phyloP scores from a whole-genome alignment of 1,140 invertebrate species.

The Halesus radiatus region DNA sequence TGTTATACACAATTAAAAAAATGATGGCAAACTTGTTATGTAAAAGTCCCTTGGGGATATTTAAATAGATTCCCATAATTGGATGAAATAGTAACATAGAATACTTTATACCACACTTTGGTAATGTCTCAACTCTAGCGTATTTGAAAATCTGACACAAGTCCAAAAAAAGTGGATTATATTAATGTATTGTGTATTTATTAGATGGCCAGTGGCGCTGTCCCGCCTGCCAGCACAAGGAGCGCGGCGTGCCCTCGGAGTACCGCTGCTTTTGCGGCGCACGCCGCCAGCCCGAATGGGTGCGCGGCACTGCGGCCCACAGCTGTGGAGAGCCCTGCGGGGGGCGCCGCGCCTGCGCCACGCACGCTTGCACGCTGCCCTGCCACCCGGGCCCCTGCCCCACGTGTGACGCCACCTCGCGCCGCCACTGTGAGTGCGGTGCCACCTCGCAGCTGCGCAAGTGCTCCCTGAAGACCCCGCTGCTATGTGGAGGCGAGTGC shows the following conservation, averaged over 20 bases:
- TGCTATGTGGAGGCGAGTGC: constrained; percentile 83
- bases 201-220: constrained; percentile 89
- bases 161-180: no score
- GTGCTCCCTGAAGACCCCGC: constrained; percentile 77
- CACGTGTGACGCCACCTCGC: constrained; percentile 78
- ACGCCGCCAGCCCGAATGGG: constrained; percentile 78
- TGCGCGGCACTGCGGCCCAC: constrained; percentile 84
- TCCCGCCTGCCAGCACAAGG: constrained; percentile 89
- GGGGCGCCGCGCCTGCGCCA: constrained; percentile 76
- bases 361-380: constrained; percentile 87
- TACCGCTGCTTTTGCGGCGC: constrained; percentile 92
- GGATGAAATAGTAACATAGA: no score
- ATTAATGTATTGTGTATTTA: no score
- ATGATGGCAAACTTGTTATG: no score
- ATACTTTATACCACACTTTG: no score
- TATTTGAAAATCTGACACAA: no score
- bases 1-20: no score
- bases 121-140: no score
- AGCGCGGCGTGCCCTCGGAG: constrained; percentile 76
- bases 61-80: no score
- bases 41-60: no score
- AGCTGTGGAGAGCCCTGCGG: constrained; percentile 91
- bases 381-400: constrained; percentile 95
- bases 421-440: constrained; percentile 81
- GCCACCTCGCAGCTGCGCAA: constrained; percentile 77